Evolutionary conservation across 2,113 vertebrate genomes (phyloP).

Genomic region (Lepus timidus): DNA sequence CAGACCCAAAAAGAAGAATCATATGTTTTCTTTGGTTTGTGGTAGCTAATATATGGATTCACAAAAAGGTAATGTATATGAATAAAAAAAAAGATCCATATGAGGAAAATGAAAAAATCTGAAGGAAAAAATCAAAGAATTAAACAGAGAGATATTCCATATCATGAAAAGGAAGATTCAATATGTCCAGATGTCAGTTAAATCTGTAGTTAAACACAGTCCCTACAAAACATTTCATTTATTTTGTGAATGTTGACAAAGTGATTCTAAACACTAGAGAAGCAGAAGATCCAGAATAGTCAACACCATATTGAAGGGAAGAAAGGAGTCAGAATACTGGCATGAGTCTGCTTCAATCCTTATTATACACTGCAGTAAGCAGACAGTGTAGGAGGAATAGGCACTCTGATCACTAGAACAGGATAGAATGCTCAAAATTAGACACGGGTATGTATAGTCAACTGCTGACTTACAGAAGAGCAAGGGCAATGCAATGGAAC

Average conservation of each 20-base stretch:
- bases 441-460: background rate
- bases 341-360: background rate
- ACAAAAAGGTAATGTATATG: no score
- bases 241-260: background rate
- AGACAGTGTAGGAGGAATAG: background rate
- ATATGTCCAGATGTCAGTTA: background rate
- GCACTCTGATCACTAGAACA: background rate
- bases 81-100: background rate
- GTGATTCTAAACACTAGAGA: background rate
- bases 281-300: background rate
- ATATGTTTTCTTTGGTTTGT: no score
- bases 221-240: background rate
- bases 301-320: background rate
- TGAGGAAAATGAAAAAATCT: background rate
- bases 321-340: background rate
- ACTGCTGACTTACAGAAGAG: background rate
- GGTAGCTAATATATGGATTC: no score
- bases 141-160: background rate
- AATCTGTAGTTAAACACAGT: background rate
- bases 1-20: no score
- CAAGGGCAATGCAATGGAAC: background rate
- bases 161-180: background rate
- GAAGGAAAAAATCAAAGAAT: background rate
- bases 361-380: background rate
- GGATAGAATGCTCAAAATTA: background rate